Base-by-base conservation (phyloP, 2,113 vertebrate genomes). In the Melospiza melodia region DNA sequence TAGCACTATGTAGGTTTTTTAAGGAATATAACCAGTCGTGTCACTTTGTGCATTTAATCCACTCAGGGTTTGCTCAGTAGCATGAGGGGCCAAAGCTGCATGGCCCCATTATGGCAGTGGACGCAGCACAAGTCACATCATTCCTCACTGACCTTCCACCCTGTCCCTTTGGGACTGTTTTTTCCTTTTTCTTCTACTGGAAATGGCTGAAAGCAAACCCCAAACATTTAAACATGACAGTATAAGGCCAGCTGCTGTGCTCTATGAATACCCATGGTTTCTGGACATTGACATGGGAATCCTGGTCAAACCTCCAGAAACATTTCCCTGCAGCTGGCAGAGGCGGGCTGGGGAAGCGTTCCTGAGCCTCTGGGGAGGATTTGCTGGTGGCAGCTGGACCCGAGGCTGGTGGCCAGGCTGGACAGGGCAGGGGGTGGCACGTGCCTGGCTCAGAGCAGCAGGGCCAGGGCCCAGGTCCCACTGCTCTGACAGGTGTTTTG, bases 401-500 rank as follows among this genome's bases (percentile, higher is more conserved):
- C n/a, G n/a, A n/a, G n/a, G n/a, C n/a, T n/a, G n/a, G n/a, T n/a
- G n/a, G n/a, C n/a, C n/a, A n/a, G n/a, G n/a, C 59, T 43, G 87
- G 75, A 6, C 41, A 8, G 0, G 1, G 65, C 75, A 57, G n/a
- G 52, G 33, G 33, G 5, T 23, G 39, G 35, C 0, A 1, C 3
- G 37, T 48, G 55, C 57, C 22, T 30, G 3, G 5, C 31, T 28
- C 75, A 57, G 46, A 12, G 33, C 57, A 44, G 41, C 3, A 2
- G 52, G 23, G 43, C 74, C 41, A 22, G 20, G 31, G 22, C 61
- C 52, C 43, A 3, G 15, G 17, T 41, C 33, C 27, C 59, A 10
- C 2, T 0, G 31, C 51, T 35, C 35, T 5, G 9, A 8, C 6
- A 0, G 0, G 0, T 4, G 1, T 19, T 55, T 24, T 28, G 58